A percentile compares a stretch with the other conserved stretches of the same genome.
These are phyloP conservation scores for Laticauda colubrina DNA, from an alignment of 2,113 vertebrate species.

Conservation along the genomic window DNA sequence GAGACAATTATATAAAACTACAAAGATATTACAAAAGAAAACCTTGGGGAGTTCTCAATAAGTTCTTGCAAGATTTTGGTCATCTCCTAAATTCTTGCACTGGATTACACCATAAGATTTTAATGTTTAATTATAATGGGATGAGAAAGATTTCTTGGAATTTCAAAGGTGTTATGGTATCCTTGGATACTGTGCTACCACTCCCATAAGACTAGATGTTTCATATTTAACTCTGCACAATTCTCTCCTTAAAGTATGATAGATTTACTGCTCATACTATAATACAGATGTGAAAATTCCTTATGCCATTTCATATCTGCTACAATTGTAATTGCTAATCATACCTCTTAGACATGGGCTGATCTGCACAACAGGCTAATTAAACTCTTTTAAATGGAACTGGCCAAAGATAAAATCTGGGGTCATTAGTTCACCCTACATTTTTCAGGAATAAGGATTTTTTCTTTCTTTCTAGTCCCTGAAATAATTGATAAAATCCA, in stretches of 20 bases:
- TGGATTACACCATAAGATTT: not conserved
- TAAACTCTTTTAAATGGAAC: not conserved
- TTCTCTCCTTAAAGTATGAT: not conserved
- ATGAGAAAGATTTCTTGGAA: not conserved
- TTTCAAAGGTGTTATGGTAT: not conserved
- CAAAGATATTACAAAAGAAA: not conserved
- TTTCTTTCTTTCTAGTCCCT: not conserved
- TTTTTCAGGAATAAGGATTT: not conserved
- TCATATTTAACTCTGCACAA: not conserved
- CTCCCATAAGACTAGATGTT: not conserved
- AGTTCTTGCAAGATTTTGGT: not conserved
- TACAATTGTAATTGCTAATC: not conserved
- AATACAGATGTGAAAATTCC: not conserved
- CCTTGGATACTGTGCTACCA: not conserved
- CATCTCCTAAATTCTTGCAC: not conserved
- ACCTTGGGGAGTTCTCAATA: not conserved
- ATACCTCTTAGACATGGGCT: not conserved
- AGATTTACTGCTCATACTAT: not conserved
- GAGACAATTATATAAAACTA: not conserved
- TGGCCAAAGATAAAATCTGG: not conserved
- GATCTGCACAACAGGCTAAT: not conserved
- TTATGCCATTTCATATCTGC: not conserved
- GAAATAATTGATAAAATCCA: not conserved
- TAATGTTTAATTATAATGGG: not conserved
- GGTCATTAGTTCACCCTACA: not conserved